Evolutionary conservation across 2,888 invertebrate genomes (phyloP).

Genomic region (Drosophila greeni): DNA sequence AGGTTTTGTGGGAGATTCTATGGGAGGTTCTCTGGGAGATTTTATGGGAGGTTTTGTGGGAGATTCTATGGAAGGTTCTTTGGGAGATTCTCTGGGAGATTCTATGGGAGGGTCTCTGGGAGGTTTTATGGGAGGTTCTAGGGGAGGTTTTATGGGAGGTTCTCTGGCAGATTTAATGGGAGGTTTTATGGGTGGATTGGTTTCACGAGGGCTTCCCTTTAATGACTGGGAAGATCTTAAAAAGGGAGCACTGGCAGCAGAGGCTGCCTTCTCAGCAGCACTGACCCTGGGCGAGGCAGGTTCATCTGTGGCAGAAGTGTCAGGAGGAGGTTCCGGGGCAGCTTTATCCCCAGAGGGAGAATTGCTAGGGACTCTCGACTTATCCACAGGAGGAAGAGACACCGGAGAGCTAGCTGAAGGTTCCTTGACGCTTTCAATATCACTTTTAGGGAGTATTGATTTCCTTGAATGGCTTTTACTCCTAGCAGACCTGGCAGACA

Average conservation of each 20-base stretch:
- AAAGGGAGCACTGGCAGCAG: not conserved
- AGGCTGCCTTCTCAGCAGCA: not conserved
- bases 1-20: not conserved
- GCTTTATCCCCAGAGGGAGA: not conserved
- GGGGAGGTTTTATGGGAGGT: not conserved
- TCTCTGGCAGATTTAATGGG: no score
- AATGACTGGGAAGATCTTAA: not conserved
- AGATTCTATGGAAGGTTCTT: slow-evolving; percentile 14
- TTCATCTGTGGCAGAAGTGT: no score
- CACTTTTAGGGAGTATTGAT: not conserved
- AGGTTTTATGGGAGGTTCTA: slow-evolving; percentile 17
- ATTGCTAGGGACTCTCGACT: not conserved
- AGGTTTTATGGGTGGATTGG: not conserved
- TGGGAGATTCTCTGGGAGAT: not conserved
- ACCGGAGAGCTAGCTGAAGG: no score
- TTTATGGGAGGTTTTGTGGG: not conserved
- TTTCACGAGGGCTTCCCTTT: not conserved
- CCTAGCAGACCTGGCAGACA: not conserved
- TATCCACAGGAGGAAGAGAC: not conserved
- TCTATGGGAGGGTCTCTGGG: no score
- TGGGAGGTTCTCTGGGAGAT: no score
- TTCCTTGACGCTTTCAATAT: not conserved
- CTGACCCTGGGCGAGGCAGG: not conserved
- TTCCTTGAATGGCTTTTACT: not conserved
- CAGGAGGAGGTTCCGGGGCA: not conserved